Evolutionary conservation across 2,113 vertebrate species (phyloP), one percentile per base, ranked within the genome.

Genomic region (Hippoglossus stenolepis): DNA sequence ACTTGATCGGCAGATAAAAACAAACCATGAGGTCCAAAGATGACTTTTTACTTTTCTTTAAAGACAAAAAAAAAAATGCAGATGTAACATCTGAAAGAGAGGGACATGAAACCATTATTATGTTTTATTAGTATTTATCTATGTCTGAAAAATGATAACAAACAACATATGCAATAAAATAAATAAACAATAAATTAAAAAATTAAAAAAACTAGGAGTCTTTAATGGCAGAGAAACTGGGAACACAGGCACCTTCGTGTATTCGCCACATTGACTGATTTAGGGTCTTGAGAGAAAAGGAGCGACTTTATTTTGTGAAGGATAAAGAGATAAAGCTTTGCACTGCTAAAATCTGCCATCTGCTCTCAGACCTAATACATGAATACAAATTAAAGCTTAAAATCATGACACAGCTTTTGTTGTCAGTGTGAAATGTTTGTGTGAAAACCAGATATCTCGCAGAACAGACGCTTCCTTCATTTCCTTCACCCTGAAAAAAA

Each of bases 101-200:
- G 47, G 47, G 62, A 31, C 24, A 57, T 20, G 21, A 69, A 28
- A 51, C 12, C 1, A 57, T 54, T 84, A n/a, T n/a, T 20, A 31
- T 31, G 31, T 31, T 31, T 31, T 31, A 31, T 8, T 31, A 31
- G 6, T 31, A 31, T 31, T 31, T 31, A 68, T 43, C 72, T 70
- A 63, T 17, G 18, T 62, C 45, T n/a, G 4, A 54, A 51, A 75
- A 65, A 80, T 8, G 58, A 75, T 43, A 73, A 71, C 59, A 65
- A 71, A 71, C 59, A 65, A 66, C 57, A 53, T 80, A 54, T 59
- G 69, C 75, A 79, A 77, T 51, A 65, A 87, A 92, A 91, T 90
- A 92, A 92, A 91, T 91, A 85, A 68, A 88, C 76, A 92, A 89
- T 91, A 93, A 93, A 89, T 91, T 81, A 91, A 89, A 89, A 20